Evolutionary conservation across 53 echinoderm and acorn worm genomes (phyloP).

Genomic region (Arbacia lixula): DNA sequence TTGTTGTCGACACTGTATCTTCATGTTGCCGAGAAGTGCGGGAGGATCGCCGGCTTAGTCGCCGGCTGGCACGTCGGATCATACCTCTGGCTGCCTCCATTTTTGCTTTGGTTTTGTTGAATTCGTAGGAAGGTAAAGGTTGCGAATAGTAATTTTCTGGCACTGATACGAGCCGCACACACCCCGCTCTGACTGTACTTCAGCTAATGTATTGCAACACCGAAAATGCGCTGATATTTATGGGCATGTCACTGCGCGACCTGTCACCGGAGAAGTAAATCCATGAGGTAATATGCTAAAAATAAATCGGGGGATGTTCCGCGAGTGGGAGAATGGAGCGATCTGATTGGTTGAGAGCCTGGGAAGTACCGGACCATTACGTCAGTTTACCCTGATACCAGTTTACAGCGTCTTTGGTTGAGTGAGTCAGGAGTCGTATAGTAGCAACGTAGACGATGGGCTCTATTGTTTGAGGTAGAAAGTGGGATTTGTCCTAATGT

Average conservation of each 20-base stretch:
- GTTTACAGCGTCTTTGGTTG: too few relatives aligned
- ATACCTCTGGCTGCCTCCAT: conserved; percentile 39
- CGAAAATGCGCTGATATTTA: too few relatives aligned
- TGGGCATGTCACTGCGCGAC: too few relatives aligned
- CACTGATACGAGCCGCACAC: neutral
- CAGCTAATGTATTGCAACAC: too few relatives aligned
- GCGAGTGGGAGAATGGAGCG: neutral
- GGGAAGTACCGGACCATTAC: conserved; percentile 6
- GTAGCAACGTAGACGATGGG: too few relatives aligned
- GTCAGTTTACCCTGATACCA: too few relatives aligned
- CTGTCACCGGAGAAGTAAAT: too few relatives aligned
- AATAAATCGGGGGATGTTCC: conserved; percentile 44
- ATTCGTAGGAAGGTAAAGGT: too few relatives aligned
- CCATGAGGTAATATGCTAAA: conserved; percentile 18
- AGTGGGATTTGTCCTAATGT: too few relatives aligned
- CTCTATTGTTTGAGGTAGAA: too few relatives aligned
- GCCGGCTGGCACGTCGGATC: conserved; percentile 39
- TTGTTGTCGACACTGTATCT: neutral
- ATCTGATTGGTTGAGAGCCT: conserved; percentile 26
- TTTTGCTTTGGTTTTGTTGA: too few relatives aligned
- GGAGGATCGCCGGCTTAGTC: conserved; percentile 13
- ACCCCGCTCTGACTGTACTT: neutral
- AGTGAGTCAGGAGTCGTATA: too few relatives aligned
- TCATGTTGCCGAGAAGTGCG: neutral
- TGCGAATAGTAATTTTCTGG: neutral